Evolutionary conservation across 2,113 vertebrate species (phyloP), one percentile per base, ranked within the genome.

Genomic region (Protobothrops flavoviridis): DNA sequence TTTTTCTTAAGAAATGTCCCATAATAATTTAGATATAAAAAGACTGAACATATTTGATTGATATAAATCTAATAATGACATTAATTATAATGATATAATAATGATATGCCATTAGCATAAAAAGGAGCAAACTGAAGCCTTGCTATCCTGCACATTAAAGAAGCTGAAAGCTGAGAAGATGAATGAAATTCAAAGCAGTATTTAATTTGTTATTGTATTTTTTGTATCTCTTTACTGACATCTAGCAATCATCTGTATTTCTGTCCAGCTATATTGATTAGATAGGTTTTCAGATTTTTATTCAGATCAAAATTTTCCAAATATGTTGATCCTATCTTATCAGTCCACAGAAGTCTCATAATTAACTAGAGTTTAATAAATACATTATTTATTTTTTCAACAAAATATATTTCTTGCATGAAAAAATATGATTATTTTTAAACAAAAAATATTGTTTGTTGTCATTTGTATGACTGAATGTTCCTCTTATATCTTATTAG

Each of bases 371-470:
- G 3, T 52, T 29, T 87, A 52, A 61, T 45, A 26, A 52, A 29
- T 29, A 61, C 50, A 87, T 61, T 50, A 87, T 12, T 69, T 55
- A 43, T n/a, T 86, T 26, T 86, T 50, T 45, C 48, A 53, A 53
- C 17, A 23, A 90, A 0, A 33, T n/a, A 15, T 29, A 2, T 8
- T 23, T 20, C 33, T 5, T 7, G 3, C 92, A 17, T 11, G 24
- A 59, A 87, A 87, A 93, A 1, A 26, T 85, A 15, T 0, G 0
- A 90, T 92, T 61, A 43, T 90, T 2, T 10, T 91, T 92, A 94
- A 96, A 95, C 17, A 15, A 57, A 94, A 93, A 0, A 56, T 89
- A 91, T 92, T 94, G 93, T 93, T 92, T 95, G 95, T 26, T 87
- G 81, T 59, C 93, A 59, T 74, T 52, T 85, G 39, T 29, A 87